Conservation (phyloP, 1,140 invertebrate genomes). For the Brachionus sp. region DNA sequence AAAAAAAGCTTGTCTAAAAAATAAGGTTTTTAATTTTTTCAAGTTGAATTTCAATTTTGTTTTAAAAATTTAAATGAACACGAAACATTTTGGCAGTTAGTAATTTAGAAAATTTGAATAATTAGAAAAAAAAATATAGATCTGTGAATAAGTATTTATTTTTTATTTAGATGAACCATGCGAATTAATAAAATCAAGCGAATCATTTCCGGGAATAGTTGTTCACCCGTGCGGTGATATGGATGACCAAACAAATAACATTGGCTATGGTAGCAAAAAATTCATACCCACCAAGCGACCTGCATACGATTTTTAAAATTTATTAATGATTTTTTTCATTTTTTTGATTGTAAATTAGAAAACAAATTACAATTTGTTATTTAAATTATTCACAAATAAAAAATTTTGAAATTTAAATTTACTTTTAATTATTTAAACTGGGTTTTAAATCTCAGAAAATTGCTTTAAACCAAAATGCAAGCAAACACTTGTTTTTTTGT, state of each 20-base stretch:
- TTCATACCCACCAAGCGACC: constrained; percentile 29
- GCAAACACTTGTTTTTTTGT: not conserved
- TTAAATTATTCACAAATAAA: constrained; percentile 28
- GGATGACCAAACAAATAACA: not conserved
- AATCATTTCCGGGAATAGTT: constrained; percentile 28
- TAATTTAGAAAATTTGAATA: not conserved
- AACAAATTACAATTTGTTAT: constrained; percentile 2
- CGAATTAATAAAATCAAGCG: not conserved
- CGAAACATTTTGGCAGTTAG: not conserved
- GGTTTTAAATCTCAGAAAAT: constrained; percentile 15
- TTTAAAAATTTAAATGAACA: not conserved
- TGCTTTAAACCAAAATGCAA: not conserved
- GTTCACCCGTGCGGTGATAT: constrained; percentile 32
- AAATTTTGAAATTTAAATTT: not conserved
- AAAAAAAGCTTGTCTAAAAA: too few species aligned
- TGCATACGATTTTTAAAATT: constrained; percentile 23
- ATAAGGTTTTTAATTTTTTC: too few species aligned
- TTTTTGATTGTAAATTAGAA: not conserved
- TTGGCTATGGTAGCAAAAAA: not conserved
- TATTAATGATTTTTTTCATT: not conserved
- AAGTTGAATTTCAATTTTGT: not conserved
- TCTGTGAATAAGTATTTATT: too few species aligned
- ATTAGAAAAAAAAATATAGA: not conserved
- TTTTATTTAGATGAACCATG: constrained; percentile 9
- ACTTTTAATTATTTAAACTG: constrained; percentile 5